These are phyloP conservation scores for Anoplopoma fimbria DNA, from an alignment of 2,113 vertebrate species.

Conservation along the genomic window DNA sequence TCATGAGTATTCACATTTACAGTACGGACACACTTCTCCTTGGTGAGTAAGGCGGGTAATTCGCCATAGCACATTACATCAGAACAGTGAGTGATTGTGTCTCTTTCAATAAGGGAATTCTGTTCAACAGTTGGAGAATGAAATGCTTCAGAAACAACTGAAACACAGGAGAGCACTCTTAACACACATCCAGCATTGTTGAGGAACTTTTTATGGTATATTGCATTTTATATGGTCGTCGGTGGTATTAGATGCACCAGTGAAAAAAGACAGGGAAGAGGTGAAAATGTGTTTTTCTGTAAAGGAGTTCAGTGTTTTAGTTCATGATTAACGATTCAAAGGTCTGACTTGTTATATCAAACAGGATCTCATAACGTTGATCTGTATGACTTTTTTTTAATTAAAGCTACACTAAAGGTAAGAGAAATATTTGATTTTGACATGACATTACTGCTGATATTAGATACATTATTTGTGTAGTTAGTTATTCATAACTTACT, in stretches of 20 bases:
- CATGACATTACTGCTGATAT: background rate
- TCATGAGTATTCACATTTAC: conserved; percentile 25
- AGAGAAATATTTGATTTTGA: background rate
- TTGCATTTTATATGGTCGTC: conserved; percentile 44
- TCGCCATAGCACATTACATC: conserved; percentile 72
- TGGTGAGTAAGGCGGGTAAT: conserved; percentile 56
- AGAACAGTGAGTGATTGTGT: conserved; percentile 72
- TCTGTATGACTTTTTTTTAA: background rate
- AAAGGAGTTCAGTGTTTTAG: background rate
- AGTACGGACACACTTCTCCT: conserved; percentile 25
- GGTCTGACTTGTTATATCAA: background rate
- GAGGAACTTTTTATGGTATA: conserved; percentile 40
- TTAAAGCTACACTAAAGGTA: background rate
- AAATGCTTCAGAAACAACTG: conserved; percentile 61
- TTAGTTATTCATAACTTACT: background rate
- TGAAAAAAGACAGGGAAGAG: conserved; percentile 41
- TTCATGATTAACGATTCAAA: background rate
- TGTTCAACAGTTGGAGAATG: conserved; percentile 44
- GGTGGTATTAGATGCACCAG: conserved; percentile 40
- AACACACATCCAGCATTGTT: conserved; percentile 37
- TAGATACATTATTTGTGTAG: background rate
- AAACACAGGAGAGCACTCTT: conserved; percentile 54
- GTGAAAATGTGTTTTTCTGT: conserved; percentile 5
- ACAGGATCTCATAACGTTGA: background rate
- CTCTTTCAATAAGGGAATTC: conserved; percentile 45